A percentile compares a stretch with the other conserved stretches of the same genome.
These are phyloP conservation scores for Drosophila carrolli DNA, from an alignment of 1,140 invertebrate genomes.

Conservation along the genomic window DNA sequence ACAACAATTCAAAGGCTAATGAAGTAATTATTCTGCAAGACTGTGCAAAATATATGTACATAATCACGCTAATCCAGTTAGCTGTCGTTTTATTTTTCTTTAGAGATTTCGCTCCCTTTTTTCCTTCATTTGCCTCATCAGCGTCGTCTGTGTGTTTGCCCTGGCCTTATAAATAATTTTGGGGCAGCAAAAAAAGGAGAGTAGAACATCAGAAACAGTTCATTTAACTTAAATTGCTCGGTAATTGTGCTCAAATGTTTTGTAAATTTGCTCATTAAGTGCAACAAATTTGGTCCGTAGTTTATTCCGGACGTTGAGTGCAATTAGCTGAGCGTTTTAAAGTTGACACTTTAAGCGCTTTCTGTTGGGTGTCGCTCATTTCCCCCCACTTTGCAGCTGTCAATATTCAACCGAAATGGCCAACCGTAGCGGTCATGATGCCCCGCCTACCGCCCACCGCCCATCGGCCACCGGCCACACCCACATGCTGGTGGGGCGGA, in stretches of 20 bases:
- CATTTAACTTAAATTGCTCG: constrained; percentile 77
- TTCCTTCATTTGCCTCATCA: constrained; percentile 15
- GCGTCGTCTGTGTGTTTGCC: constrained; percentile 3
- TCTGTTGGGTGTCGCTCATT: constrained; percentile 13
- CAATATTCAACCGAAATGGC: constrained; percentile 37
- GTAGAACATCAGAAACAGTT: constrained; percentile 51
- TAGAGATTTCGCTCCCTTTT: constrained; percentile 2
- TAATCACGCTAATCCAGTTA: constrained; percentile 44
- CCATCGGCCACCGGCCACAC: not conserved
- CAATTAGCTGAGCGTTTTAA: constrained; percentile 55
- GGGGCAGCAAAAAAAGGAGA: not conserved
- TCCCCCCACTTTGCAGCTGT: constrained; percentile 10
- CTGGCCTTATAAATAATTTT: constrained; percentile 61
- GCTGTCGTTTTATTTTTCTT: constrained; percentile 28
- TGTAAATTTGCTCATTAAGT: constrained; percentile 70
- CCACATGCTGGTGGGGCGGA: not conserved
- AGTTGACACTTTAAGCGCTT: constrained; percentile 59
- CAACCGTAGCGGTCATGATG: constrained; percentile 26
- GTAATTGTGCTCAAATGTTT: constrained; percentile 71
- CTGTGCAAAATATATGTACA: constrained; percentile 27
- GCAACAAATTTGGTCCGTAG: constrained; percentile 12
- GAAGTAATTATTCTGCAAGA: constrained; percentile 34
- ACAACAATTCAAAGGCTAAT: constrained; percentile 26
- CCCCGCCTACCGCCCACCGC: not conserved
- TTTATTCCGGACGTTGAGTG: constrained; percentile 31